These are phyloP conservation scores for Polypedilum pembai DNA, from an alignment of 1,140 invertebrate genomes.

Conservation along the genomic window DNA sequence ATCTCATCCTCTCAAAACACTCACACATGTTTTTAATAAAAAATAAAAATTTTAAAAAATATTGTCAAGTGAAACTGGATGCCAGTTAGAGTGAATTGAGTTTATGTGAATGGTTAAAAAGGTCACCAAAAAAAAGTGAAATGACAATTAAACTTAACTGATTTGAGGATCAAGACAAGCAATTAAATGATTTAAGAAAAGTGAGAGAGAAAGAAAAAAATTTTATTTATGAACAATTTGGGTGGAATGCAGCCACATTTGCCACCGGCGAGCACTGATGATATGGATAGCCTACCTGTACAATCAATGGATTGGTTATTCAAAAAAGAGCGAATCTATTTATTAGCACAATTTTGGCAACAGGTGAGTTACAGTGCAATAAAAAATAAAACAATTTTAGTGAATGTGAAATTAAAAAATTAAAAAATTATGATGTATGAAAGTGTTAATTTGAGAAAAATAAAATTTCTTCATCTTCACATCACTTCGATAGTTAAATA, in stretches of 20 bases:
- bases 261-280: conserved; percentile 54
- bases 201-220: not conserved
- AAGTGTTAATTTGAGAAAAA: conserved; percentile 26
- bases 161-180: too few relatives aligned
- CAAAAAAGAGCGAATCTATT: conserved; percentile 87
- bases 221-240: conserved; percentile 23
- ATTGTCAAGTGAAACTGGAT: not conserved
- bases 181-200: not conserved
- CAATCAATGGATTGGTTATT: conserved; percentile 91
- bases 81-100: too few relatives aligned
- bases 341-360: conserved; percentile 89
- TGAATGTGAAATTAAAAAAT: not conserved
- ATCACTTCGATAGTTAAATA: too few relatives aligned
- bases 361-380: conserved; percentile 56
- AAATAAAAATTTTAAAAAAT: not conserved
- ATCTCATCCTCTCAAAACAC: not conserved
- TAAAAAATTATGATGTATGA: conserved; percentile 24
- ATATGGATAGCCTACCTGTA: conserved; percentile 71
- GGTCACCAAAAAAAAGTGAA: not conserved
- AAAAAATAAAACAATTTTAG: not conserved
- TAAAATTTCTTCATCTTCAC: not conserved
- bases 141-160: too few relatives aligned
- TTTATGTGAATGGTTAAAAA: too few relatives aligned
- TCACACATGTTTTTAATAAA: conserved; percentile 1
- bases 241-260: conserved; percentile 58